These are phyloP conservation scores for Poecile montanus DNA, from an alignment of 2,797 vertebrate genomes.

Conservation along the genomic window DNA sequence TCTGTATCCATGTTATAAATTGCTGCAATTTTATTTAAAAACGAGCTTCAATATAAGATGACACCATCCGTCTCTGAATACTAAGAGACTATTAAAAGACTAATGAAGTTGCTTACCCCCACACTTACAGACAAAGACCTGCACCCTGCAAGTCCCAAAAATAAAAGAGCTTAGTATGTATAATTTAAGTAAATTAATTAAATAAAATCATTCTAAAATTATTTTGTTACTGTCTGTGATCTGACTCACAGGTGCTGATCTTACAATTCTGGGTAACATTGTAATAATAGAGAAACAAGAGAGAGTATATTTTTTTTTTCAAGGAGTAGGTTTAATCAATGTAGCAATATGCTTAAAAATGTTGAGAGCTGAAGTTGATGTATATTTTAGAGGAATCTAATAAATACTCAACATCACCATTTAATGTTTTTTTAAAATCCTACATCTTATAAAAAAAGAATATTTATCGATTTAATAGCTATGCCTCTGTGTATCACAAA, in stretches of 20 bases:
- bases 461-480: background rate
- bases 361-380: background rate
- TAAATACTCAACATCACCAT: background rate
- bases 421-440: background rate
- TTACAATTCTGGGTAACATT: background rate
- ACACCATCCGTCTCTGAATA: background rate
- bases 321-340: background rate
- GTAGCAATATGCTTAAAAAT: background rate
- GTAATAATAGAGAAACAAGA: background rate
- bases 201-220: background rate
- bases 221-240: slow-evolving; percentile 35
- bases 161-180: slow-evolving; percentile 9
- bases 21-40: slow-evolving; percentile 9
- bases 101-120: slow-evolving; percentile 5
- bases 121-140: slow-evolving; percentile 7
- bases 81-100: slow-evolving; percentile 33
- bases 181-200: slow-evolving; percentile 50
- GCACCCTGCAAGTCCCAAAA: background rate
- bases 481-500: background rate
- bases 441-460: background rate
- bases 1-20: slow-evolving; percentile 16
- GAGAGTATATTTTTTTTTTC: background rate
- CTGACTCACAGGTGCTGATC: slow-evolving; percentile 35
- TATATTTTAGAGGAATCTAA: background rate
- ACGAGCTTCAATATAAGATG: background rate